Evolutionary conservation across 2,888 invertebrate genomes (phyloP), one percentile per base, ranked within the genome.

Genomic region (Eristalinus sepulchralis): DNA sequence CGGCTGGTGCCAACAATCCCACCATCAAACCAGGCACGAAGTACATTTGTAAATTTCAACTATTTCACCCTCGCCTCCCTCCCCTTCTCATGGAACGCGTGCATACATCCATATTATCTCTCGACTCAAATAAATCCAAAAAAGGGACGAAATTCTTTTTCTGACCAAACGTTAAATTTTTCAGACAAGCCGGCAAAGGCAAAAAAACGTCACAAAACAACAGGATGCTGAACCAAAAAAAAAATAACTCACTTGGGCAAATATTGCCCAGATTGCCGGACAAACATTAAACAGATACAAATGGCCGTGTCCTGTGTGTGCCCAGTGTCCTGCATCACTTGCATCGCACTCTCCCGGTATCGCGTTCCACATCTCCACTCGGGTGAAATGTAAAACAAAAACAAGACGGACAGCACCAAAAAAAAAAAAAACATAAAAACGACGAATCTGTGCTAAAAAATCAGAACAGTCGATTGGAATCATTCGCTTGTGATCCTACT

Each of bases 261-360:
- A 86, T 79, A 86, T 86, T 86, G 83, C 70, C 78, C 86, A 83
- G 86, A 86, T 86, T 83, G 86, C 86, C 86, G 83, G 83, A 83
- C 86, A 86, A 83, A 86, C 83, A 86, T 83, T 86, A 83, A 75
- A 86, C 78, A 86, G 83, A 86, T 86, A 86, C 83, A 78, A 86
- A 82, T 86, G 71, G 82, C 36, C 57, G 62, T 77, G 68, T 75
- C 73, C 57, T 79, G 77, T 27, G 20, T 62, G 13, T 66, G 47
- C n/a, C 47, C 11, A 24, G 24, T 24, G 57, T 64, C 20, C 13
- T 17, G 31, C 20, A 17, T 17, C 60, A 8, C 22, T 2, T 4
- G 31, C 3, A 34, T 63, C 57, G 6, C 10, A 60, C 31, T 53
- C 24, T 53, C 22, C 13, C 13, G 9, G 33, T 62, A 47, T 47